phyloP scores from a whole-genome alignment of 2,797 vertebrate species.

The Benthosema pterotum region DNA sequence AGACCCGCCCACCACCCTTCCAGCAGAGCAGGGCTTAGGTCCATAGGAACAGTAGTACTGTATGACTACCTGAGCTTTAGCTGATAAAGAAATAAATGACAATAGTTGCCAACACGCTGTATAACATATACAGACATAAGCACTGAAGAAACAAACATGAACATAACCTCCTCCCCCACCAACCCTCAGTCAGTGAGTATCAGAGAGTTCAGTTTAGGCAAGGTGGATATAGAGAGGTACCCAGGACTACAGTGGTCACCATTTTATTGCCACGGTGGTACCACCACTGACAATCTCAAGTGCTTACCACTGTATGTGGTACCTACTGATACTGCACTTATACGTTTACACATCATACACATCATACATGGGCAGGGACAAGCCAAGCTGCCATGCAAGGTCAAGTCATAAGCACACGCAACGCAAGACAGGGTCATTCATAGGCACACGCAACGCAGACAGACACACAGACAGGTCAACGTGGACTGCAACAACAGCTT shows the following conservation, averaged over 20 bases:
- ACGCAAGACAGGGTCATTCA: slow-evolving; percentile 51
- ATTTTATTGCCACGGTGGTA: no score
- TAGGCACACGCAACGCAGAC: slow-evolving; percentile 66
- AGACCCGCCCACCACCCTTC: slow-evolving; percentile 9
- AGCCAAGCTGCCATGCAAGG: no score
- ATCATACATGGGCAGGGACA: no score
- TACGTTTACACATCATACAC: no score
- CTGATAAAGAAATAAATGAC: neutral
- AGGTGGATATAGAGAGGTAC: neutral
- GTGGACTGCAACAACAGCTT: slow-evolving; percentile 61
- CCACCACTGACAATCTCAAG: no score
- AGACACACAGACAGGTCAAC: slow-evolving; percentile 84
- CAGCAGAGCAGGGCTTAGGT: slow-evolving; percentile 29
- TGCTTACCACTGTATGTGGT: no score
- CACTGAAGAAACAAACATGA: slow-evolving; percentile 15
- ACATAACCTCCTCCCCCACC: slow-evolving; percentile 19
- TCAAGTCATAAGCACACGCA: slow-evolving; percentile 55
- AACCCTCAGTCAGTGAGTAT: neutral
- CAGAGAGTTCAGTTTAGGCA: slow-evolving; percentile 31
- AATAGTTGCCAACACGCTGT: slow-evolving; percentile 20
- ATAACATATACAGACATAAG: slow-evolving; percentile 15
- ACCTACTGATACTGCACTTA: no score
- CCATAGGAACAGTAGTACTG: slow-evolving; percentile 27
- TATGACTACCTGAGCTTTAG: slow-evolving; percentile 1
- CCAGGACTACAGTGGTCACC: slow-evolving; percentile 38